Evolutionary conservation across 2,113 vertebrate species (phyloP).

Genomic region (Phasianus colchicus): DNA sequence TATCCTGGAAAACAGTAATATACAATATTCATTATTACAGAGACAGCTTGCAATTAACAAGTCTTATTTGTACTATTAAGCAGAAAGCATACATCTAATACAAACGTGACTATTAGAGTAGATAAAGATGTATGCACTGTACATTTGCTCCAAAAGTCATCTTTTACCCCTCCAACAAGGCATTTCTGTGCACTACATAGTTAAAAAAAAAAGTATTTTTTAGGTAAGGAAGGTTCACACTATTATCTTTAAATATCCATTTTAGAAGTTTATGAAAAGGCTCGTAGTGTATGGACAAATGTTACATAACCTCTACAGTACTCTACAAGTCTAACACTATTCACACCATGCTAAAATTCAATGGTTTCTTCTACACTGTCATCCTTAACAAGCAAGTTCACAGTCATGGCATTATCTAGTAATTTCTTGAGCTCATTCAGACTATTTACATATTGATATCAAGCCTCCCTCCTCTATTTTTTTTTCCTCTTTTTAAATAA

Average conservation of each 20-base stretch:
- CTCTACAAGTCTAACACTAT: slow-evolving; percentile 63
- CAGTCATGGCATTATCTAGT: slow-evolving; percentile 56
- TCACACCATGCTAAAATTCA: slow-evolving; percentile 62
- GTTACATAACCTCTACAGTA: slow-evolving; percentile 22
- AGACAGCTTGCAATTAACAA: slow-evolving; percentile 41
- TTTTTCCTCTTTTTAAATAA: not conserved
- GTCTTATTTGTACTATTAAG: slow-evolving; percentile 37
- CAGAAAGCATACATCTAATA: slow-evolving; percentile 54
- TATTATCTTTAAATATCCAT: slow-evolving; percentile 36
- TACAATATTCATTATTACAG: slow-evolving; percentile 51
- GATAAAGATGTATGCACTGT: slow-evolving; percentile 25
- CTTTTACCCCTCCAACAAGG: slow-evolving; percentile 26
- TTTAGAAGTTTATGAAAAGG: slow-evolving; percentile 29
- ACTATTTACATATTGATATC: slow-evolving; percentile 51
- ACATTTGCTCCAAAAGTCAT: slow-evolving; percentile 8
- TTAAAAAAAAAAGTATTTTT: not conserved
- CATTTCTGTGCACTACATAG: slow-evolving; percentile 35
- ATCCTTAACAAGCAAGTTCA: slow-evolving; percentile 56
- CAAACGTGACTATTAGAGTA: not conserved
- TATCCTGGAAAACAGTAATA: slow-evolving; percentile 20
- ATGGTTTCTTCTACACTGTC: slow-evolving; percentile 6
- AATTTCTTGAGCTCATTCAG: slow-evolving; percentile 15
- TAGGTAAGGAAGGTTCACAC: slow-evolving; percentile 32
- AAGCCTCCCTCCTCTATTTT: not conserved
- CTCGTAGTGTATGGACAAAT: slow-evolving; percentile 30